phyloP scores from a whole-genome alignment of 2,797 vertebrate genomes.

The Enteromius mattozi region DNA sequence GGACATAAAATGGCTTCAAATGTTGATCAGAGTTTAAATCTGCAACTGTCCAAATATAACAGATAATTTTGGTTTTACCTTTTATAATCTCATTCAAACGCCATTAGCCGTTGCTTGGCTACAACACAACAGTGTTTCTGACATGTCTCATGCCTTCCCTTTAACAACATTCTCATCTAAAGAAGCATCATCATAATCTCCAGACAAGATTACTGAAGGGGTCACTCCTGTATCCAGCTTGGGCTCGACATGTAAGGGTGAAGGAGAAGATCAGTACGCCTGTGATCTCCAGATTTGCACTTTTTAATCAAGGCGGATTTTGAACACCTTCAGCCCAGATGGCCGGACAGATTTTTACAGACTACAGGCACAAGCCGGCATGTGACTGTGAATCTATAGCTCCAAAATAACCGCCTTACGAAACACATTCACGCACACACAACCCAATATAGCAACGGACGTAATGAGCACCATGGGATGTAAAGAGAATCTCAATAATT shows the following conservation, averaged over 20 bases:
- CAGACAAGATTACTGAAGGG: conserved; percentile 76
- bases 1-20: neutral
- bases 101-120: conserved; percentile 74
- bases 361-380: conserved; percentile 13
- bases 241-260: conserved; percentile 70
- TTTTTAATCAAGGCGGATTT: conserved; percentile 76
- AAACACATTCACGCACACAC: conserved; percentile 23
- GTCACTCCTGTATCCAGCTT: conserved; percentile 76
- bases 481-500: conserved; percentile 60
- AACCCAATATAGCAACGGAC: conserved; percentile 7
- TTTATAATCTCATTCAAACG: conserved; percentile 66
- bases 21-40: neutral
- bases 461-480: conserved; percentile 46
- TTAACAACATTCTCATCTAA: conserved; percentile 66
- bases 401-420: neutral
- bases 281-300: conserved; percentile 57
- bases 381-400: conserved; percentile 23
- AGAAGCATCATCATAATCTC: conserved; percentile 79
- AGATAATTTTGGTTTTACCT: conserved; percentile 59
- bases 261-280: conserved; percentile 60
- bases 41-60: neutral
- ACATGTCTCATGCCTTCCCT: conserved; percentile 45
- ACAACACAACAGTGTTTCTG: conserved; percentile 62
- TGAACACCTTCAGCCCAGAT: conserved; percentile 79
- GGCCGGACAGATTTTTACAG: conserved; percentile 57